phyloP scores from a whole-genome alignment of 2,113 vertebrate species.

The Drymodes brunneopygia region DNA sequence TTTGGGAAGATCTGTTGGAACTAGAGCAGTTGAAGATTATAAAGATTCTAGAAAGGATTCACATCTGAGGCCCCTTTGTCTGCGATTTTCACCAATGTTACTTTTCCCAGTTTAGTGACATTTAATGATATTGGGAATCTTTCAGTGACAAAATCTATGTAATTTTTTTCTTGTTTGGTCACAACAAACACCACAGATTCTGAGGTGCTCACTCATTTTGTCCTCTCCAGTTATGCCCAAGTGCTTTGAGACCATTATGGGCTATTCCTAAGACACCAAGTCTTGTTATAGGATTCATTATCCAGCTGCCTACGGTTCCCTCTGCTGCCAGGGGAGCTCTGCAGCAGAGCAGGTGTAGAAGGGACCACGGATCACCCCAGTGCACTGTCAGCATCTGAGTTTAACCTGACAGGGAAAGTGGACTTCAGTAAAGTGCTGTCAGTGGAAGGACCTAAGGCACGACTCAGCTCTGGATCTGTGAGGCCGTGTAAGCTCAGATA shows the following conservation, averaged over 20 bases:
- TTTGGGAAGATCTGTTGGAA: neutral
- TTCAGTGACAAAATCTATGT: neutral
- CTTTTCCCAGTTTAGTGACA: neutral
- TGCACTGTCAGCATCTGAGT: neutral
- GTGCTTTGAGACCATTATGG: neutral
- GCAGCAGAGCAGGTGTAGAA: neutral
- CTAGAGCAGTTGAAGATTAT: neutral
- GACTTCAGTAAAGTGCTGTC: neutral
- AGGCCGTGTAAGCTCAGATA: neutral
- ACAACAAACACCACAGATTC: neutral
- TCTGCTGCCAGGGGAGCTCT: neutral
- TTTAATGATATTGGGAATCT: neutral
- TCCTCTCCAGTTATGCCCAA: neutral
- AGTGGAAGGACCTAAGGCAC: neutral
- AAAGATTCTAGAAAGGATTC: constrained; percentile 21
- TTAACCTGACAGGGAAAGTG: neutral
- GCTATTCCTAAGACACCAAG: accelerated
- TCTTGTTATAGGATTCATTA: neutral
- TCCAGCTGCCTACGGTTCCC: neutral
- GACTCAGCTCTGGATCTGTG: neutral
- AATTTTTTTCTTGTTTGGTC: neutral
- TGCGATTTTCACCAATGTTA: neutral
- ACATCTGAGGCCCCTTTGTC: neutral
- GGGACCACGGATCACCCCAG: accelerated
- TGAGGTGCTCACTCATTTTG: neutral